Evolutionary conservation across 2,888 invertebrate genomes (phyloP).

Genomic region (Herminia tarsipennalis): DNA sequence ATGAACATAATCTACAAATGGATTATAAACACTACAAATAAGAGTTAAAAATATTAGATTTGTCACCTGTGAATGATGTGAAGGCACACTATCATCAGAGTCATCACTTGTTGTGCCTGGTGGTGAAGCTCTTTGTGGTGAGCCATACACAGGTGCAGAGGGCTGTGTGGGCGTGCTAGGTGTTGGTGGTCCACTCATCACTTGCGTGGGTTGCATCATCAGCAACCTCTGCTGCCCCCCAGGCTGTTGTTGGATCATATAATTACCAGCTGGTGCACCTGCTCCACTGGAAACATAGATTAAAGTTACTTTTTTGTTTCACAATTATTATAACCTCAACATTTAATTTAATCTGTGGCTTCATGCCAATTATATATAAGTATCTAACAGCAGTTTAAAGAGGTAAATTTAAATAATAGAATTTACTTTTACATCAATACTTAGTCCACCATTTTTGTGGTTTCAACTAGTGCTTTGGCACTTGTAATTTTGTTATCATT

Average conservation of each 20-base stretch:
- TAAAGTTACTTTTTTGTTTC: slow-evolving; percentile 9
- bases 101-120: slow-evolving; percentile 93
- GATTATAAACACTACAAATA: neutral
- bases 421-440: neutral
- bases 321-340: too few species aligned
- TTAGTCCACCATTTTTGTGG: slow-evolving; percentile 10
- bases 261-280: slow-evolving; percentile 86
- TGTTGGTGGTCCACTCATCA: slow-evolving; percentile 78
- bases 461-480: slow-evolving; percentile 22
- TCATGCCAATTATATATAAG: neutral
- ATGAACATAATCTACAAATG: too few species aligned
- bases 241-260: slow-evolving; percentile 86
- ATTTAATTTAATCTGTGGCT: neutral
- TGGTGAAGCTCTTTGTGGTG: slow-evolving; percentile 88
- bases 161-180: slow-evolving; percentile 75
- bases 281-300: slow-evolving; percentile 62
- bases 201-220: slow-evolving; percentile 83
- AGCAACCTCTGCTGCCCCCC: slow-evolving; percentile 83
- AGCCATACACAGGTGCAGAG: slow-evolving; percentile 76
- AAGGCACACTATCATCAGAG: slow-evolving; percentile 92
- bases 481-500: slow-evolving; percentile 8
- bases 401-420: neutral
- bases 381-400: too few species aligned
- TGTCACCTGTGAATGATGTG: slow-evolving; percentile 86
- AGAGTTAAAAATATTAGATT: neutral